Base-by-base conservation (phyloP, 2,888 invertebrate species). In the Smittia aterrima region DNA sequence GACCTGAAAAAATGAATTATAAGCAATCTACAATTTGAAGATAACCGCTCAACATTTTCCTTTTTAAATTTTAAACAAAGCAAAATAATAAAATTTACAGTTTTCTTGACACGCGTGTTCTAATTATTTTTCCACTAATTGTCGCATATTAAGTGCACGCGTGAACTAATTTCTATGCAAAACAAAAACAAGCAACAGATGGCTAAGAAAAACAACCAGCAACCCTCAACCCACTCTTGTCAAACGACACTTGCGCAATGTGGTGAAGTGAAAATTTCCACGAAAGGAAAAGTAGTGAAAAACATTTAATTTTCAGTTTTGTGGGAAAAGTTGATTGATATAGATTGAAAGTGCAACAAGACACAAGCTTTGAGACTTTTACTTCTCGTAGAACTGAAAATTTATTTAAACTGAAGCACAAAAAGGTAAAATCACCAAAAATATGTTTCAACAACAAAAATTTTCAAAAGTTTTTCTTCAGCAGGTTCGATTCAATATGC, bases 111-210 rank as follows among this genome's bases (percentile, higher is more conserved):
- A 32, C 32, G n/a, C n/a, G n/a, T n/a, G n/a, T 32, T 32, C 32
- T 9, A 32, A 32, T 32, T 3, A 32, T 32, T 27, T 24, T 66
- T 64, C 38, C 66, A 66, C 25, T 32, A 20, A 16, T 22, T 67
- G 40, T 11, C 47, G n/a, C n/a, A n/a, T n/a, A 47, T 16, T 47
- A 2, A n/a, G n/a, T n/a, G 16, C 47, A 47, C 67, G n/a, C n/a
- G 47, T 67, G 32, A 38, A n/a, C n/a, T n/a, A 38, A 38, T 1
- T 62, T 22, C 20, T 24, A 40, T 66, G 32, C 32, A 32, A 66
- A 66, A 27, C 16, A 16, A n/a, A 66, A 66, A 66, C 27, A 66
- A 32, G 27, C 66, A 66, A 66, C 66, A 66, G 66, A 66, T 66
- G 66, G 32, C n/a, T 0, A 1, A 66, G 32, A 32, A 66, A n/a